Conservation (phyloP, 2,113 vertebrate genomes). For the Brienomyrus brachyistius region DNA sequence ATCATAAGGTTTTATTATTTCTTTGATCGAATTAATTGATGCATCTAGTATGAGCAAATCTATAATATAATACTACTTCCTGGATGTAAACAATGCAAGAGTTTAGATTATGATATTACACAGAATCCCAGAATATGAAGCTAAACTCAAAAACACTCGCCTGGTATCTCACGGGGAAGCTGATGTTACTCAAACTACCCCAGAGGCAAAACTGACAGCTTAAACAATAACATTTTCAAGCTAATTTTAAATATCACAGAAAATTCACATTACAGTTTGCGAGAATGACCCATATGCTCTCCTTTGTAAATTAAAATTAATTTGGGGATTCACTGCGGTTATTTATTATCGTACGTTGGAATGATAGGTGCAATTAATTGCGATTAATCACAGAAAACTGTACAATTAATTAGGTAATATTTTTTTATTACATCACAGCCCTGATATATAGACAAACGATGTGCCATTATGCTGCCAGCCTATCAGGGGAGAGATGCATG, state of each 20-base stretch:
- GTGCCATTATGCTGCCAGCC: background rate
- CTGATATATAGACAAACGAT: background rate
- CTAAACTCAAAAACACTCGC: no score
- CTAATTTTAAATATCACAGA: background rate
- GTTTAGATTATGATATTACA: no score
- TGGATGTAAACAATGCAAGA: no score
- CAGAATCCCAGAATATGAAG: no score
- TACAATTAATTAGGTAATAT: background rate
- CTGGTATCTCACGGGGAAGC: no score
- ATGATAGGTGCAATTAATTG: background rate
- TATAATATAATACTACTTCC: no score
- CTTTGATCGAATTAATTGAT: no score
- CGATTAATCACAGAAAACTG: background rate
- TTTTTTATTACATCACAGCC: background rate
- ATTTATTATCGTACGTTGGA: background rate
- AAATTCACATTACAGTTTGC: background rate
- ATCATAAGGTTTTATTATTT: no score
- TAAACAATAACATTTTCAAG: background rate
- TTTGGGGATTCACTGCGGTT: background rate
- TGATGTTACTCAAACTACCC: background rate
- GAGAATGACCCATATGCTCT: background rate
- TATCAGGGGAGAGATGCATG: no score
- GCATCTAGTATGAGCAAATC: no score
- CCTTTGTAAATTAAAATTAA: background rate
- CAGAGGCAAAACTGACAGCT: background rate